Evolutionary conservation across 2,113 vertebrate genomes (phyloP).

Genomic region (Trogon surrucura): DNA sequence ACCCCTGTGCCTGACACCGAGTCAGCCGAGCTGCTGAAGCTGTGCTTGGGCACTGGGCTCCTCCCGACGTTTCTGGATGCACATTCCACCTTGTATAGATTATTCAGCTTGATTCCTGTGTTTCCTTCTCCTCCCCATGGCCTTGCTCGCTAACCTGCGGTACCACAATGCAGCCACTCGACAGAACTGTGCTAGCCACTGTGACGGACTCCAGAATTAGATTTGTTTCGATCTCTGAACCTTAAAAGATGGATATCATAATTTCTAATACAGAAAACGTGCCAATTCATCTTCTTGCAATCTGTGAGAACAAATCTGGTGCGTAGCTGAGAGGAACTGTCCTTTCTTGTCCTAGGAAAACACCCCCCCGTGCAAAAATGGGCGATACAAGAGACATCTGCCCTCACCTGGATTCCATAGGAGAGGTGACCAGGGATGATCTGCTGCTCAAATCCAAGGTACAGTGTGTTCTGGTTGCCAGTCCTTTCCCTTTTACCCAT

Average conservation of each 20-base stretch:
- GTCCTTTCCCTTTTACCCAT: not conserved
- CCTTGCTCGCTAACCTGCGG: not conserved
- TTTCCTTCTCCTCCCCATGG: not conserved
- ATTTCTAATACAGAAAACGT: not conserved
- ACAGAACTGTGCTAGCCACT: not conserved
- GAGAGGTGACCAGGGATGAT: slow-evolving; percentile 95
- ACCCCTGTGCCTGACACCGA: not conserved
- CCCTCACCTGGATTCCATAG: slow-evolving; percentile 92
- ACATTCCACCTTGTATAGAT: not conserved
- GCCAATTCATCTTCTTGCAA: not conserved
- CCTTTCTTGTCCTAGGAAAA: not conserved
- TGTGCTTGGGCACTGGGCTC: not conserved
- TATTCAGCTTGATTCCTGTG: not conserved
- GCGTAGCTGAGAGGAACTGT: not conserved
- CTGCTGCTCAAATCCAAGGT: slow-evolving; percentile 96
- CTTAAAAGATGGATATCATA: not conserved
- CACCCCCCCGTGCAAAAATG: slow-evolving; percentile 72
- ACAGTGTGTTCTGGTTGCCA: not conserved
- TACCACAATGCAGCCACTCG: not conserved
- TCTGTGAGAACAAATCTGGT: not conserved
- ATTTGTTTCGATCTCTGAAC: not conserved
- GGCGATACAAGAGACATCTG: slow-evolving; percentile 85
- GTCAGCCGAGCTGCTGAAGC: not conserved
- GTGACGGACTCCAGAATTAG: not conserved
- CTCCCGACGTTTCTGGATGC: not conserved